Conservation (phyloP, 2,113 vertebrate species). For the Malurus alboscapulatus region DNA sequence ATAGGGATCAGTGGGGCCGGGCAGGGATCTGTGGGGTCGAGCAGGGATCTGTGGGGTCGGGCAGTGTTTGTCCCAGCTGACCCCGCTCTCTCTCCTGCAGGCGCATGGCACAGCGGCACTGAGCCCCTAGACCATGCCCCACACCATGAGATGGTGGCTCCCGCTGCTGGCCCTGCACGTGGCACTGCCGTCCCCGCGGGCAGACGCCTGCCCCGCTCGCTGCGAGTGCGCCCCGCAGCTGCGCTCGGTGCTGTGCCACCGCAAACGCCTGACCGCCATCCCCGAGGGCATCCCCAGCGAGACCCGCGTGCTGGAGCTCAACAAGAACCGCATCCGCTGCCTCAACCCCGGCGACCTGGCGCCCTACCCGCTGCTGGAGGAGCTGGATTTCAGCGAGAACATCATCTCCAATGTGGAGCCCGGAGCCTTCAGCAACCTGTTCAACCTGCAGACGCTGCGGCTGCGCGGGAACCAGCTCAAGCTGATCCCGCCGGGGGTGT, state of each 20-base stretch:
- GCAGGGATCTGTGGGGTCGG: fast-evolving
- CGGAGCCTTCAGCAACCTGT: conserved; percentile 87
- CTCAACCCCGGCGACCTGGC: conserved; percentile 87
- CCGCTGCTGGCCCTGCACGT: conserved; percentile 75
- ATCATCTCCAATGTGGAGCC: conserved; percentile 91
- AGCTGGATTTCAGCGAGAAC: conserved; percentile 94
- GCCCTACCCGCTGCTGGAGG: conserved; percentile 82
- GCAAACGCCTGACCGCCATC: conserved; percentile 85
- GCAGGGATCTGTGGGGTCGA: fast-evolving
- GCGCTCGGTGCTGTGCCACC: conserved; percentile 84
- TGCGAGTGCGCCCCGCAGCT: conserved; percentile 85
- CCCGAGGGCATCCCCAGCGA: conserved; percentile 89
- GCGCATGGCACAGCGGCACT: conserved; percentile 75
- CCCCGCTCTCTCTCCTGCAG: conserved; percentile 51
- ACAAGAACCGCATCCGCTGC: conserved; percentile 92
- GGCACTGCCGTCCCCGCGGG: conserved; percentile 58
- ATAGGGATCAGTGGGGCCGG: fast-evolving
- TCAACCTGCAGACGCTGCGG: conserved; percentile 82
- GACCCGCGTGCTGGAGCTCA: conserved; percentile 88
- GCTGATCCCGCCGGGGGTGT: conserved; percentile 90
- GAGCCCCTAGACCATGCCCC: conserved; percentile 67
- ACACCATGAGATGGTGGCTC: conserved; percentile 77
- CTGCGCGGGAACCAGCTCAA: conserved; percentile 91
- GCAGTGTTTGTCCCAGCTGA: background rate
- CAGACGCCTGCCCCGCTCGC: conserved; percentile 82